Base-by-base conservation (phyloP, 2,113 vertebrate genomes). In the Heloderma charlesbogerti region DNA sequence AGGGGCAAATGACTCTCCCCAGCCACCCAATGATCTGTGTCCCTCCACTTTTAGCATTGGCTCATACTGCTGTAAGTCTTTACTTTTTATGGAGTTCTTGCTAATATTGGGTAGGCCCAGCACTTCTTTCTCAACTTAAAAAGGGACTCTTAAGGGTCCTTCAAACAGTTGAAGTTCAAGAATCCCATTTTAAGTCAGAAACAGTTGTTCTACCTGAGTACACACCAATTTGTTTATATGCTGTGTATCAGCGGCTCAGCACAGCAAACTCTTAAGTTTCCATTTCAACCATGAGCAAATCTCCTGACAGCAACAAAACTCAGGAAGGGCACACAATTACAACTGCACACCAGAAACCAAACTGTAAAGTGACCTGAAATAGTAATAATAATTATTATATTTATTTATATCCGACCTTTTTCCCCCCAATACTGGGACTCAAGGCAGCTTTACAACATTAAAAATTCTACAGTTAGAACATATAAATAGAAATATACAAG, bases 231-330 rank as follows among this genome's bases (percentile, higher is more conserved):
- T 82, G 88, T 84, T 88, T 85, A 60, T 81, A 86, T 5, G 87
- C 16, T 63, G 12, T n/a, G 91, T 1, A 67, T 27, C 7, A 0
- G 25, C 57, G 34, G 15, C 60, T 71, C 88, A 80, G 12, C 1
- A 93, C 25, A 82, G 9, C 3, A 92, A 27, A 86, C 54, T 92
- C 75, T 92, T 78, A 82, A 92, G 31, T 74, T 27, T 93, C 78
- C 66, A 93, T 93, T 90, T 90, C 66, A 92, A 72, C 80, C 90
- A 84, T 88, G 91, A 93, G 54, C 48, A 81, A 88, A 79, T 85
- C 10, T 91, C 60, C 22, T 84, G 57, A 87, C 25, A 74, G 83
- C 40, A 88, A 6, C 12, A 89, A 86, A 94, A 94, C 22, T 18
- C 31, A 91, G 88, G 29, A 25, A 75, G 16, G 57, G 16, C 86